A percentile compares a stretch with the other conserved stretches of the same genome.
Conservation (phyloP, 2,797 vertebrate genomes). For the Notolabrus celidotus region DNA sequence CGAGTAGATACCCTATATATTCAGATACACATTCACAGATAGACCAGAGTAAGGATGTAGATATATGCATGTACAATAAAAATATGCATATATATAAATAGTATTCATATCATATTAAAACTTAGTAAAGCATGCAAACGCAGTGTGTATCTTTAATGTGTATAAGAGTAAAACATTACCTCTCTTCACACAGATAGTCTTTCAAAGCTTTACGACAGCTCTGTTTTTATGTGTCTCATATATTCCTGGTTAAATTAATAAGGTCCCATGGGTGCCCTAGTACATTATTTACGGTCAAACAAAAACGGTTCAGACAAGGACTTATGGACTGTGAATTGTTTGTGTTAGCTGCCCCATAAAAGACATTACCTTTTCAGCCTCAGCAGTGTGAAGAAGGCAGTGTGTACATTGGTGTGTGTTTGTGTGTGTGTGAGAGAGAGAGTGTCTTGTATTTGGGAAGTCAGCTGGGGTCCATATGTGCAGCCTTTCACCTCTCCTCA, state of each 20-base stretch:
- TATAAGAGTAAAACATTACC: slow-evolving; percentile 22
- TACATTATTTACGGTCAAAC: slow-evolving; percentile 87
- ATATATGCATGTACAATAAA: not conserved
- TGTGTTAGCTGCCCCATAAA: slow-evolving; percentile 87
- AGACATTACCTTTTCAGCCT: slow-evolving; percentile 76
- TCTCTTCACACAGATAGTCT: slow-evolving; percentile 33
- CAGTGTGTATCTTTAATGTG: not conserved
- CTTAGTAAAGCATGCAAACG: not conserved
- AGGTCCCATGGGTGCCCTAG: slow-evolving; percentile 79
- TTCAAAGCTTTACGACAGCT: slow-evolving; percentile 29
- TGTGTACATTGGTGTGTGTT: slow-evolving; percentile 5
- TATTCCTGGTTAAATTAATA: slow-evolving; percentile 74
- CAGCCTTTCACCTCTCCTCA: slow-evolving; percentile 79
- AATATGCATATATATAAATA: no score
- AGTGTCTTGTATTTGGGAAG: slow-evolving; percentile 66
- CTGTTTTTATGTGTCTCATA: slow-evolving; percentile 39
- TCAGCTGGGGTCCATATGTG: slow-evolving; percentile 94
- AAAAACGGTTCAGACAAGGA: slow-evolving; percentile 86
- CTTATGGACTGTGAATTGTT: slow-evolving; percentile 89
- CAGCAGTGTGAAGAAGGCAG: slow-evolving; percentile 47
- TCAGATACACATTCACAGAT: slow-evolving; percentile 36
- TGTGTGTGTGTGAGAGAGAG: slow-evolving; percentile 24
- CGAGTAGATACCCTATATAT: no score
- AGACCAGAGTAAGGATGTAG: not conserved
- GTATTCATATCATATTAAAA: no score